Evolutionary conservation across 2,113 vertebrate genomes (phyloP).

Genomic region (Octodon degus): DNA sequence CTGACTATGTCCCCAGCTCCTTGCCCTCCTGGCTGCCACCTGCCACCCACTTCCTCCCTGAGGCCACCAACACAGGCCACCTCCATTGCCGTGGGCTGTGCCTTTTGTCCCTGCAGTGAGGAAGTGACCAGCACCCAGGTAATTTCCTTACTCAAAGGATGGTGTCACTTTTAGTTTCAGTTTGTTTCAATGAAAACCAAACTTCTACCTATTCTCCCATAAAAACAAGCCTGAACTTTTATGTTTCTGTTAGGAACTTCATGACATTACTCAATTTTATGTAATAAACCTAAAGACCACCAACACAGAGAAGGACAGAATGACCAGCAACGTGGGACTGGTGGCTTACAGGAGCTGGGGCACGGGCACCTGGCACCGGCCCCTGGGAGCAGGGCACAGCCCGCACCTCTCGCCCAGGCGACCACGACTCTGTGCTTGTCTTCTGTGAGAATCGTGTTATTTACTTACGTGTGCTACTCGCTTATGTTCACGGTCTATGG

Average conservation of each 20-base stretch:
- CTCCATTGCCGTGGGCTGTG: background rate
- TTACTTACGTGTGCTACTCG: background rate
- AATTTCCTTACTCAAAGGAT: constrained; percentile 11
- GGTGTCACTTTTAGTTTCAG: background rate
- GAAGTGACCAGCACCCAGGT: background rate
- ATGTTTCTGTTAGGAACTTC: constrained; percentile 58
- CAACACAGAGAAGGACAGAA: constrained; percentile 58
- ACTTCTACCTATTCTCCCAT: background rate
- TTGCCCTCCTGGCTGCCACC: background rate
- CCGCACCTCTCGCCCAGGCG: background rate
- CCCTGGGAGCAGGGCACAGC: constrained; percentile 73
- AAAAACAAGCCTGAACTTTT: background rate
- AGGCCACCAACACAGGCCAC: background rate
- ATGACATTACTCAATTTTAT: constrained; percentile 70
- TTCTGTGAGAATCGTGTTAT: background rate
- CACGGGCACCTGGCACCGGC: constrained; percentile 66
- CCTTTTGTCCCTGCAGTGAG: background rate
- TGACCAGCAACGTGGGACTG: constrained; percentile 65
- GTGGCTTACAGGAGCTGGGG: background rate
- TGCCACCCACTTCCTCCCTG: background rate
- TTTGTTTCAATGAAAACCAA: constrained; percentile 8
- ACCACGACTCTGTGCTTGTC: background rate
- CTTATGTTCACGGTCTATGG: background rate
- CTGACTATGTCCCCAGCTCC: background rate
- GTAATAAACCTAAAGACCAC: constrained; percentile 63